A percentile compares a stretch with the other conserved stretches of the same genome.
Evolutionary conservation across 2,113 vertebrate genomes (phyloP).

Genomic region (Geococcyx californianus): DNA sequence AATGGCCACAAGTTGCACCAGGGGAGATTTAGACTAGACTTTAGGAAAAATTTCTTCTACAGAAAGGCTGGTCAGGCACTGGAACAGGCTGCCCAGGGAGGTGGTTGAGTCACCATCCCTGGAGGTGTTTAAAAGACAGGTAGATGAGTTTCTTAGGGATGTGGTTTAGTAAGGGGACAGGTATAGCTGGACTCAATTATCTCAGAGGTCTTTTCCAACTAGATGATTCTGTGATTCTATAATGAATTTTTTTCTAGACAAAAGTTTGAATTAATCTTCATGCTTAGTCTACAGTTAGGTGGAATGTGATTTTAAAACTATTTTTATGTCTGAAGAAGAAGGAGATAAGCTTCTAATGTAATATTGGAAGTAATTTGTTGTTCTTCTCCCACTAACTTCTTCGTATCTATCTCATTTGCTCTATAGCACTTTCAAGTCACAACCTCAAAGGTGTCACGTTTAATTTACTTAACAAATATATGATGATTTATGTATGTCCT

Average conservation of each 20-base stretch:
- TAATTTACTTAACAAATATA: slow-evolving; percentile 72
- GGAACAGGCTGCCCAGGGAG: too few relatives aligned
- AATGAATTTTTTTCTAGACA: background rate
- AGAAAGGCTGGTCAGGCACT: too few relatives aligned
- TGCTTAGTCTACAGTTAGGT: background rate
- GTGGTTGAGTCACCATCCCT: too few relatives aligned
- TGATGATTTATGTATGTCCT: slow-evolving; percentile 50
- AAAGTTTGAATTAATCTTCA: background rate
- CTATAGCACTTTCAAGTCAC: slow-evolving; percentile 16
- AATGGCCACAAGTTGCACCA: too few relatives aligned
- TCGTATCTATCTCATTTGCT: slow-evolving; percentile 1
- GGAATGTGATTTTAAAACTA: background rate
- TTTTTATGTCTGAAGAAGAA: background rate
- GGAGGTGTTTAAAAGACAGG: too few relatives aligned
- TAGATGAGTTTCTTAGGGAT: too few relatives aligned
- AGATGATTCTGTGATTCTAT: too few relatives aligned
- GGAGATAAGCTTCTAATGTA: background rate
- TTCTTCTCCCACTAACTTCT: background rate
- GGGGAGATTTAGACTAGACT: too few relatives aligned
- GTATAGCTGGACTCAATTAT: too few relatives aligned
- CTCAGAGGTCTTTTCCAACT: too few relatives aligned
- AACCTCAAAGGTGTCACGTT: slow-evolving; percentile 44
- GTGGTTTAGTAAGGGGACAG: too few relatives aligned
- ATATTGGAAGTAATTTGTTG: background rate
- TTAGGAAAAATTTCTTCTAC: too few relatives aligned